These are phyloP conservation scores for Aricia artaxerxes DNA, from an alignment of 2,888 invertebrate species.

Conservation along the genomic window DNA sequence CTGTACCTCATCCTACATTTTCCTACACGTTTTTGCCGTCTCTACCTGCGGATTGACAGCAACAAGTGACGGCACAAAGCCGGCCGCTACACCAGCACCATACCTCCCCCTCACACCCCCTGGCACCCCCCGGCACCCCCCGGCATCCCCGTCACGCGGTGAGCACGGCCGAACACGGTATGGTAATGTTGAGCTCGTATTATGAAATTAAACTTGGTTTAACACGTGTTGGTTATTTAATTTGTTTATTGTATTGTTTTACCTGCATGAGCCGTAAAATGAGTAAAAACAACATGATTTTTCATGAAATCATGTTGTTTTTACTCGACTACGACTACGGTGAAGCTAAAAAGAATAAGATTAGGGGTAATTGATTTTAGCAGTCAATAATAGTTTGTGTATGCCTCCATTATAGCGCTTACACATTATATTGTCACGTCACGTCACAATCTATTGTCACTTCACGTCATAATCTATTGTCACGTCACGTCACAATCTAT, in stretches of 20 bases:
- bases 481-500: no score
- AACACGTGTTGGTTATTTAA: not conserved
- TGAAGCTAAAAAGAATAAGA: no score
- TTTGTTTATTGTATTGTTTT: not conserved
- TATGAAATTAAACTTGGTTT: not conserved
- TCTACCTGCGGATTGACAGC: constrained; percentile 1
- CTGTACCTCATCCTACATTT: not conserved
- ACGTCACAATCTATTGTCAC: no score
- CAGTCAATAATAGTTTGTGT: no score
- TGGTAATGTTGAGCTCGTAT: not conserved
- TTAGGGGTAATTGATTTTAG: no score
- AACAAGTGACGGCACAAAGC: constrained; percentile 13
- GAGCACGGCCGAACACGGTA: not conserved
- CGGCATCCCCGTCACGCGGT: not conserved
- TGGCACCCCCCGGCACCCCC: not conserved
- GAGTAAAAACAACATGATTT: no score
- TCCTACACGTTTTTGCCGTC: not conserved
- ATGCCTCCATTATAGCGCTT: no score
- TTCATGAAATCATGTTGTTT: not conserved
- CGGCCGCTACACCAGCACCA: not conserved
- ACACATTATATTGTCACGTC: no score
- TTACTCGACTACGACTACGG: no score
- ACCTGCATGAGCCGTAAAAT: not conserved
- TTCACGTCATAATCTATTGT: no score
- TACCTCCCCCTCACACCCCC: not conserved